These are phyloP conservation scores for Blennius ocellaris DNA, from an alignment of 2,113 vertebrate genomes.

Conservation along the genomic window DNA sequence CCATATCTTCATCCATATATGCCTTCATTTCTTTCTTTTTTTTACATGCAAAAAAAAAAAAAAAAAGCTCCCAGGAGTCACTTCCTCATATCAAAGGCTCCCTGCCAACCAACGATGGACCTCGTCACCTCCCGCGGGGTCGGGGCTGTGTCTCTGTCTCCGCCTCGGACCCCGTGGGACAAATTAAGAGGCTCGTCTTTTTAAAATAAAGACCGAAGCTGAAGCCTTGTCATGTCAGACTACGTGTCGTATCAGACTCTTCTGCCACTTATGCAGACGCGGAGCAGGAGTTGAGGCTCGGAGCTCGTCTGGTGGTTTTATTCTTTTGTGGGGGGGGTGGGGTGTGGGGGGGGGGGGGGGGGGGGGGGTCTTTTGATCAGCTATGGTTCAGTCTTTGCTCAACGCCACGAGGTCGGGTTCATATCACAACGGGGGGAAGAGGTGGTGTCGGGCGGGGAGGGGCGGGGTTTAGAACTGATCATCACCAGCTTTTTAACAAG, in stretches of 20 bases:
- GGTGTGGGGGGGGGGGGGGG: slow-evolving; percentile 9
- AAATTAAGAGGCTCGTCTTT: too few relatives aligned
- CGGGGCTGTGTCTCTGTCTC: background rate
- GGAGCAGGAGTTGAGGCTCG: background rate
- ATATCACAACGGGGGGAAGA: slow-evolving; percentile 31
- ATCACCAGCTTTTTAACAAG: slow-evolving; percentile 78
- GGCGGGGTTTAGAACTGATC: slow-evolving; percentile 60
- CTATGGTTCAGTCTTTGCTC: slow-evolving; percentile 16
- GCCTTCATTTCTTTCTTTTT: slow-evolving; percentile 66
- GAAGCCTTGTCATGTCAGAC: slow-evolving; percentile 5
- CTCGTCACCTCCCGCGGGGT: background rate
- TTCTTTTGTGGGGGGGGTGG: background rate
- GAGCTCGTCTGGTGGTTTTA: too few relatives aligned
- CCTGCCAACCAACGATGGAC: slow-evolving; percentile 25
- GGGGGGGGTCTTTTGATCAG: slow-evolving; percentile 1
- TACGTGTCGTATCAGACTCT: slow-evolving; percentile 44
- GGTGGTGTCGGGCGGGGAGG: background rate
- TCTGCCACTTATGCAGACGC: slow-evolving; percentile 38
- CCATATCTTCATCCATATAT: slow-evolving; percentile 41
- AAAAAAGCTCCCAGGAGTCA: slow-evolving; percentile 31
- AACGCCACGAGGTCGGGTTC: background rate
- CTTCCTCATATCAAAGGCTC: slow-evolving; percentile 26
- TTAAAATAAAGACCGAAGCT: too few relatives aligned
- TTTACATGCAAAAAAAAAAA: too few relatives aligned
- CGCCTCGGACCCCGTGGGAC: background rate